Conservation (phyloP, 1,140 invertebrate genomes). For the Subanguina moxae region DNA sequence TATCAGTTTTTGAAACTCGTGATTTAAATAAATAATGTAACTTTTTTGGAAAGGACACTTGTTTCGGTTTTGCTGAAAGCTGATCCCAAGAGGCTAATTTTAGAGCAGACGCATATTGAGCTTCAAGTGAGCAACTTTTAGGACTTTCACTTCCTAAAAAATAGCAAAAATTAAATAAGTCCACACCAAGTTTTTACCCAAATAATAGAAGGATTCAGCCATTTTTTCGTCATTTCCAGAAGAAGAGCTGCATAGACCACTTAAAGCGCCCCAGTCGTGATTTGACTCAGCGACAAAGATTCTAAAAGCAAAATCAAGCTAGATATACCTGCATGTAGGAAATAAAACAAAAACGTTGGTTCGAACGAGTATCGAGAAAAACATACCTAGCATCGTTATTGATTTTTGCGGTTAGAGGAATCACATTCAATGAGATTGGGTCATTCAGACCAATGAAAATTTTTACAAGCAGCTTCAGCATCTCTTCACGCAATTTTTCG, state of each 20-base stretch:
- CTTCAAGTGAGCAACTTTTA: background rate
- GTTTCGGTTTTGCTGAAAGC: background rate
- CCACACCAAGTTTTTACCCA: too few species aligned
- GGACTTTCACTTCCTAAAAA: background rate
- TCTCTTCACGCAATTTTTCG: background rate
- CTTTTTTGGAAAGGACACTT: conserved; percentile 1
- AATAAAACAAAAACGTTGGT: background rate
- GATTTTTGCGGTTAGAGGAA: background rate
- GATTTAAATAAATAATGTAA: background rate
- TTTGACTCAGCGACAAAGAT: background rate
- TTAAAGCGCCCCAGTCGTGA: background rate
- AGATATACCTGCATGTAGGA: too few species aligned
- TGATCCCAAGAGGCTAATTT: conserved; percentile 3
- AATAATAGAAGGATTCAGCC: background rate
- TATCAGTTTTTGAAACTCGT: background rate
- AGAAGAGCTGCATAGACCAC: background rate
- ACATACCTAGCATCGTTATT: background rate
- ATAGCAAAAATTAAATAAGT: too few species aligned
- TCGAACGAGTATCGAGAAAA: background rate
- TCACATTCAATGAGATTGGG: background rate
- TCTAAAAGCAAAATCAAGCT: background rate
- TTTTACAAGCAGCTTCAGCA: background rate
- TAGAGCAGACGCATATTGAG: background rate
- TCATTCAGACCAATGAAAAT: background rate
- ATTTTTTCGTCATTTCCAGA: background rate